A percentile compares a stretch with the other conserved stretches of the same genome.
These are phyloP conservation scores for Baccha elongata DNA, from an alignment of 2,888 invertebrate genomes.

Conservation along the genomic window DNA sequence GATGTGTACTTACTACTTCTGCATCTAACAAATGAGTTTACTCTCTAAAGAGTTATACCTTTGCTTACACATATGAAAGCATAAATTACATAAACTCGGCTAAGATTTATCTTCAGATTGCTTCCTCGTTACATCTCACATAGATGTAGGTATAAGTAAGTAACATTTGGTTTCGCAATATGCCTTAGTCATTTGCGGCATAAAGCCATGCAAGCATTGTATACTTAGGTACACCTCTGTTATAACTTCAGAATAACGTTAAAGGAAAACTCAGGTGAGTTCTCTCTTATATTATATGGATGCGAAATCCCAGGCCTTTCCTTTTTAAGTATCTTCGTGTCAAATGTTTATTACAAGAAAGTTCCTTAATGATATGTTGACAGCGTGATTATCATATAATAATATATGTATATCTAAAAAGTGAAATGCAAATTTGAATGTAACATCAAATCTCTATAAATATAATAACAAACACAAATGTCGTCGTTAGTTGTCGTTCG, in stretches of 20 bases:
- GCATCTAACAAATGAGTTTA: slow-evolving; percentile 45
- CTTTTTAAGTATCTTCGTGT: slow-evolving; percentile 44
- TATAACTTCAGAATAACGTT: neutral
- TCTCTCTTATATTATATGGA: neutral
- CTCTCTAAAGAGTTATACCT: slow-evolving; percentile 22
- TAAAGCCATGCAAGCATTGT: slow-evolving; percentile 53
- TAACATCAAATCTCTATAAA: slow-evolving; percentile 36
- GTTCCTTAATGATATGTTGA: slow-evolving; percentile 69
- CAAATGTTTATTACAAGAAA: slow-evolving; percentile 62
- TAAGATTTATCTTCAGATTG: slow-evolving; percentile 53
- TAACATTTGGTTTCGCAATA: slow-evolving; percentile 57
- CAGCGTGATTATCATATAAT: slow-evolving; percentile 71
- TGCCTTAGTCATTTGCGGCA: slow-evolving; percentile 34
- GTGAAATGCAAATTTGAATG: slow-evolving; percentile 56
- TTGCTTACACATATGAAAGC: slow-evolving; percentile 22
- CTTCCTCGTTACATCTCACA: slow-evolving; percentile 30
- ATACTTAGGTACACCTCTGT: neutral
- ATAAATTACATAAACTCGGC: slow-evolving; percentile 55
- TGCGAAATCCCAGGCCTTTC: slow-evolving; percentile 4
- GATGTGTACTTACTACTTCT: neutral
- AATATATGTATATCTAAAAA: no score
- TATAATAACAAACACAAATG: slow-evolving; percentile 15
- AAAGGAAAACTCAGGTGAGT: slow-evolving; percentile 11
- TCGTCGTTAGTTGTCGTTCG: neutral
- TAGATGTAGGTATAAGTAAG: slow-evolving; percentile 1